These are phyloP conservation scores for Papilio polytes DNA, from an alignment of 1,140 invertebrate species.

Conservation along the genomic window DNA sequence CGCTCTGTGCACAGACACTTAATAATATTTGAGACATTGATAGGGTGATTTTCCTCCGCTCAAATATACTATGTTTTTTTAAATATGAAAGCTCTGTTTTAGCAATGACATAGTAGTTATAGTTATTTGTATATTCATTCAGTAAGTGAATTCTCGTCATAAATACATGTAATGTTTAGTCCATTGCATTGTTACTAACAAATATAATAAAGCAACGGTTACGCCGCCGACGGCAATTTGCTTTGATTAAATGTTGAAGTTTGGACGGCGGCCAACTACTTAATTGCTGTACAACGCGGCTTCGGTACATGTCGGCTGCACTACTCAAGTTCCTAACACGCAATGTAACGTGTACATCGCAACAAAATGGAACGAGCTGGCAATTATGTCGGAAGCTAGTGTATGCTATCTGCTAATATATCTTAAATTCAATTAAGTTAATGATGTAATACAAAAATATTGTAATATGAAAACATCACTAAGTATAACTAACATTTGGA, in stretches of 20 bases:
- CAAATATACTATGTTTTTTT: background rate
- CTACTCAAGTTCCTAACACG: background rate
- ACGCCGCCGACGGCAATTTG: background rate
- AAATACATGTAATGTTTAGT: constrained; percentile 1
- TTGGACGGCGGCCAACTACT: constrained; percentile 11
- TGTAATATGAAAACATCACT: background rate
- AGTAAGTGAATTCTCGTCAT: background rate
- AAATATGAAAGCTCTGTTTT: too few relatives aligned
- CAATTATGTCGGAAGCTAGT: background rate
- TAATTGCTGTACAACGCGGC: constrained; percentile 15
- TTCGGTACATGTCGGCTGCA: background rate
- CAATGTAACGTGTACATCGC: constrained; percentile 13
- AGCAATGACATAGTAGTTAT: too few relatives aligned
- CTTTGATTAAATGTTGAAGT: constrained; percentile 27
- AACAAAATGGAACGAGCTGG: background rate
- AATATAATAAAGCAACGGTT: constrained; percentile 12
- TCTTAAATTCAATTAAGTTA: background rate
- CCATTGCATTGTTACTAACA: background rate
- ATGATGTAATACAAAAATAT: background rate
- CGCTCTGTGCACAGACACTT: background rate
- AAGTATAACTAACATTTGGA: too few relatives aligned
- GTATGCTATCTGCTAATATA: background rate
- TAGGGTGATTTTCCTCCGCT: background rate
- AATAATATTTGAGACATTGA: background rate
- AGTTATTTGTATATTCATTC: background rate